phyloP scores from a whole-genome alignment of 2,888 invertebrate species.

The Leuctra nigra region DNA sequence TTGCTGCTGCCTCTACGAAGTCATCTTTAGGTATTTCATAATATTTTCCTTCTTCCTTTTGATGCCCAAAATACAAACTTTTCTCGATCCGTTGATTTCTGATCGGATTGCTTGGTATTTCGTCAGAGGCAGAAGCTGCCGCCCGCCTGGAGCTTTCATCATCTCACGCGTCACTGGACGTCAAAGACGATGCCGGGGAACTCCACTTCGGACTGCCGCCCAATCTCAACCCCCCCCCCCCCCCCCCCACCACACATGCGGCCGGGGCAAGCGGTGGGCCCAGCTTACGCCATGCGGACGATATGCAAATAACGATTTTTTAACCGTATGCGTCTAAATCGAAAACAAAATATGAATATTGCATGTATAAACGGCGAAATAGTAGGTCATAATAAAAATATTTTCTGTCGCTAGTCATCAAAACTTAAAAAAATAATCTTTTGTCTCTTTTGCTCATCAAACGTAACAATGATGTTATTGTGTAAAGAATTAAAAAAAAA shows the following conservation, averaged over 20 bases:
- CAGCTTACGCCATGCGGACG: no score
- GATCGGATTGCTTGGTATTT: slow-evolving; percentile 22
- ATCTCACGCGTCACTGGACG: slow-evolving; percentile 18
- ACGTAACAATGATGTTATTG: no score
- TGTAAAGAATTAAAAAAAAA: no score
- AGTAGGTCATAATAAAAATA: neutral
- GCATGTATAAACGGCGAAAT: slow-evolving; percentile 9
- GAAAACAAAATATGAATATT: no score
- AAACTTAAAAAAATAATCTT: no score
- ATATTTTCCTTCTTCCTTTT: slow-evolving; percentile 15
- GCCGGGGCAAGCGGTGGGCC: no score
- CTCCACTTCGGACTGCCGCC: neutral
- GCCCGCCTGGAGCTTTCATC: slow-evolving; percentile 16
- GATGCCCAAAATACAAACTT: slow-evolving; percentile 25
- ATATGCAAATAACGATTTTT: no score
- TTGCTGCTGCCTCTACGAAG: slow-evolving; percentile 7
- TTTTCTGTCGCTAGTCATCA: no score
- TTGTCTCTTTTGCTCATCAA: no score
- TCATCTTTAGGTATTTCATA: slow-evolving; percentile 17
- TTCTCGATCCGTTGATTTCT: slow-evolving; percentile 21
- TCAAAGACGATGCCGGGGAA: slow-evolving; percentile 20
- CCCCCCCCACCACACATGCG: no score
- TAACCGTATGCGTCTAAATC: no score
- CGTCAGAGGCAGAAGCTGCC: slow-evolving; percentile 9
- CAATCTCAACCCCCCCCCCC: neutral